These are phyloP conservation scores for Matsumyia berberina DNA, from an alignment of 2,888 invertebrate species.

Conservation along the genomic window DNA sequence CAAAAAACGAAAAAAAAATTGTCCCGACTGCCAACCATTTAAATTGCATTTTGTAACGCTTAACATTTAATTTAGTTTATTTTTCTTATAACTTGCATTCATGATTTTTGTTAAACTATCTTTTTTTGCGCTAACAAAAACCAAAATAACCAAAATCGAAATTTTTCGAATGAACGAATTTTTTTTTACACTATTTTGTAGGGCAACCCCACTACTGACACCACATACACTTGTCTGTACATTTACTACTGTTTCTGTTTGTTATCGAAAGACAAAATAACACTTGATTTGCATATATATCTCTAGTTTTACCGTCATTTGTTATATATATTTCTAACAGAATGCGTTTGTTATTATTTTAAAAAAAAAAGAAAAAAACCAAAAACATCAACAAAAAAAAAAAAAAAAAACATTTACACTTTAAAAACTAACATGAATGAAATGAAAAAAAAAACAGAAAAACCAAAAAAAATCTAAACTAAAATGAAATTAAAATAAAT, in stretches of 20 bases:
- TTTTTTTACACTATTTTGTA: constrained; percentile 42
- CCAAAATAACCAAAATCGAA: constrained; percentile 67
- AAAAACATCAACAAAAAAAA: constrained; percentile 60
- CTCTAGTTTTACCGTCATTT: constrained; percentile 46
- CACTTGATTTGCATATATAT: constrained; percentile 67
- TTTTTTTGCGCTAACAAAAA: constrained; percentile 67
- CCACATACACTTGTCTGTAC: constrained; percentile 43
- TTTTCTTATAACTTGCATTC: constrained; percentile 67
- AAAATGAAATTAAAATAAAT: constrained; percentile 74
- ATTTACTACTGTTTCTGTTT: constrained; percentile 53
- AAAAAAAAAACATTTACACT: constrained; percentile 71
- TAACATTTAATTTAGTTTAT: constrained; percentile 58
- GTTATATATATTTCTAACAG: constrained; percentile 58
- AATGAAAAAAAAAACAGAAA: constrained; percentile 44
- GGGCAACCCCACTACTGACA: constrained; percentile 38
- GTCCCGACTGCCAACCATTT: constrained; percentile 75
- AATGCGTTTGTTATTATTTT: constrained; percentile 70
- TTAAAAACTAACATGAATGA: constrained; percentile 66
- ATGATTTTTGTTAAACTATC: constrained; percentile 47
- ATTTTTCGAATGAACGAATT: constrained; percentile 49
- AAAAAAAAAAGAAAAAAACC: constrained; percentile 16
- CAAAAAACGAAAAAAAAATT: constrained; percentile 64
- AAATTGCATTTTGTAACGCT: constrained; percentile 75
- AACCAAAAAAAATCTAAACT: constrained; percentile 60
- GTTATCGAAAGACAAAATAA: constrained; percentile 45